These are phyloP conservation scores for Etheostoma nigrum DNA, from an alignment of 2,797 vertebrate species.

Conservation along the genomic window DNA sequence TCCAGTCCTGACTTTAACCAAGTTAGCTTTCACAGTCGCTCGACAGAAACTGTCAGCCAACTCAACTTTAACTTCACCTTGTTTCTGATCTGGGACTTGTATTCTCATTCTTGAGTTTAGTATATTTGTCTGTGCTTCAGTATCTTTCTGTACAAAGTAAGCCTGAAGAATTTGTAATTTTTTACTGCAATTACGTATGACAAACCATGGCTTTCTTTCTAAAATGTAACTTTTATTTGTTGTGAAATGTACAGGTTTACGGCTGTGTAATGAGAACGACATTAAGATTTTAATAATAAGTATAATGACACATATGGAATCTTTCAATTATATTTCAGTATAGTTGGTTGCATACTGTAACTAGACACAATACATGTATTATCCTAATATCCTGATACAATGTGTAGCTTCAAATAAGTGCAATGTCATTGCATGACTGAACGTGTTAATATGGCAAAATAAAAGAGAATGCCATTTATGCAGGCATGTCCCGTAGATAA, in stretches of 20 bases:
- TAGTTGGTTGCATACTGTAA: neutral
- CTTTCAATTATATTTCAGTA: neutral
- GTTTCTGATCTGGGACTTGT: neutral
- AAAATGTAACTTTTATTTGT: slow-evolving; percentile 16
- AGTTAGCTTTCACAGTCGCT: neutral
- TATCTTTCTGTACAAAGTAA: neutral
- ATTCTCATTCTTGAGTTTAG: neutral
- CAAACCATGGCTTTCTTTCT: neutral
- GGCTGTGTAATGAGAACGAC: neutral
- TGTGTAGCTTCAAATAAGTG: neutral
- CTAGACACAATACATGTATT: neutral
- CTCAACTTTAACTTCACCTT: no score
- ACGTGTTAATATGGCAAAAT: neutral
- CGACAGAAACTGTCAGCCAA: neutral
- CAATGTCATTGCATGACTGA: neutral
- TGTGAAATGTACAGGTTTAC: neutral
- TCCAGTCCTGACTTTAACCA: neutral
- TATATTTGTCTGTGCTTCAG: neutral
- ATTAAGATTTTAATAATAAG: slow-evolving; percentile 6
- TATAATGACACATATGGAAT: neutral
- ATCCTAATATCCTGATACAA: neutral
- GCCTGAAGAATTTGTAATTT: neutral
- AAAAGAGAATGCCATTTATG: neutral
- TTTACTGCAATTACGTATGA: neutral
- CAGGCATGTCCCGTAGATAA: neutral